These are phyloP conservation scores for Amphiprion percula DNA, from an alignment of 2,113 vertebrate species.

Conservation along the genomic window DNA sequence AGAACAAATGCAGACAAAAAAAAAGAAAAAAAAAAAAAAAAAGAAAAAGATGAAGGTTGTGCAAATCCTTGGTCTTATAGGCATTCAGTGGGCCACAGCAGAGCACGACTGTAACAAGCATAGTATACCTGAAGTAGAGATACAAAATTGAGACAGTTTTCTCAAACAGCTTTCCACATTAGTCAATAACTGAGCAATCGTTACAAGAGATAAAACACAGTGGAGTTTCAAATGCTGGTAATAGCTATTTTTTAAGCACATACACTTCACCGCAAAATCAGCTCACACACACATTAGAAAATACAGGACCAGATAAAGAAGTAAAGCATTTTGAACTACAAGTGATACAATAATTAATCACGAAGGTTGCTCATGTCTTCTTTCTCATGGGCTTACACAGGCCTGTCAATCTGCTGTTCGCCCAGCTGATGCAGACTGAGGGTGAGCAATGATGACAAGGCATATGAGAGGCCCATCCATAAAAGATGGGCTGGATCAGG, in stretches of 20 bases:
- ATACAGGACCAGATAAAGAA: no score
- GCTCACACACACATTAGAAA: no score
- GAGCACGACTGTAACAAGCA: constrained; percentile 17
- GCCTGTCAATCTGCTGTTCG: constrained; percentile 44
- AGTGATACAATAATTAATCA: not conserved
- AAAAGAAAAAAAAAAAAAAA: constrained; percentile 1
- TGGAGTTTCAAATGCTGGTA: no score
- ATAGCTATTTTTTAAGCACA: no score
- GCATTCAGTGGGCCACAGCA: not conserved
- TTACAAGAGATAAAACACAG: no score
- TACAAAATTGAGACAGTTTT: no score
- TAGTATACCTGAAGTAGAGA: not conserved
- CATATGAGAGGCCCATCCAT: constrained; percentile 65
- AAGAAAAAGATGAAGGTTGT: constrained; percentile 1
- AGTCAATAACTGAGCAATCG: no score
- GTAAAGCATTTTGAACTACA: no score
- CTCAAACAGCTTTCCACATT: no score
- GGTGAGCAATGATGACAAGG: constrained; percentile 40
- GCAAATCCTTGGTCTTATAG: not conserved
- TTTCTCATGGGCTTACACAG: constrained; percentile 5
- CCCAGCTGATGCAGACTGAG: constrained; percentile 58
- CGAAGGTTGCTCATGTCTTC: constrained; percentile 13
- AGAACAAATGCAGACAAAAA: no score
- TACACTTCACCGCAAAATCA: no score
- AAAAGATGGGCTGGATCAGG: constrained; percentile 55